phyloP scores from a whole-genome alignment of 2,113 vertebrate species.

The Antigone vipio region DNA sequence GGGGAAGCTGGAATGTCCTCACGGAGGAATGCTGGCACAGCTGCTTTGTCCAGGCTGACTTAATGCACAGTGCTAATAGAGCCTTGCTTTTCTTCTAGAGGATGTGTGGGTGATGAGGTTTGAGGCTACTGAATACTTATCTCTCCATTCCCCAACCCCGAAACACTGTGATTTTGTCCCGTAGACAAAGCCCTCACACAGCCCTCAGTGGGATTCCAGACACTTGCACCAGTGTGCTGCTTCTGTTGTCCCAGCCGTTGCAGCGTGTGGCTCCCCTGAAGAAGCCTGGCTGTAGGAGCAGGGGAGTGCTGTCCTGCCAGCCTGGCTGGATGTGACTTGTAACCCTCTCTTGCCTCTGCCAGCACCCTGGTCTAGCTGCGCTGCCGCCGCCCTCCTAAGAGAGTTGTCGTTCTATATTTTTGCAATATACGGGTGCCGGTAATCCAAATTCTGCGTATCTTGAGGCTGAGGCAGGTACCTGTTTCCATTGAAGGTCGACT shows the following conservation, averaged over 20 bases:
- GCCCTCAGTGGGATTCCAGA: conserved; percentile 27
- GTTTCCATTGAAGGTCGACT: accelerated
- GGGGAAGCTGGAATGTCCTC: conserved; percentile 29
- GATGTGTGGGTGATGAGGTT: conserved; percentile 55
- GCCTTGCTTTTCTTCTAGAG: conserved; percentile 34
- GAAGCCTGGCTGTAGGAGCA: not conserved
- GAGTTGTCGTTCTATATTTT: not conserved
- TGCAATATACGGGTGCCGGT: not conserved
- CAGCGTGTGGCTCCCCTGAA: not conserved
- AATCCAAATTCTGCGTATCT: not conserved
- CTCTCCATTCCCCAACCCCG: conserved; percentile 17
- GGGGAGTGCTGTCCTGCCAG: not conserved
- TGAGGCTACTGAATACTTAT: conserved; percentile 51
- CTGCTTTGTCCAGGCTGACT: conserved; percentile 34
- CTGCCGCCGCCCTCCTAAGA: not conserved
- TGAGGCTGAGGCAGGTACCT: not conserved
- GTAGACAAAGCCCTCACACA: conserved; percentile 49
- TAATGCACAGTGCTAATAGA: conserved; percentile 10
- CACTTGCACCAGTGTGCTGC: conserved; percentile 3
- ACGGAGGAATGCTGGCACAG: not conserved
- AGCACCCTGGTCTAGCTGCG: not conserved
- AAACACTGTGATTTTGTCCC: conserved; percentile 50
- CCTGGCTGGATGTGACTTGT: not conserved
- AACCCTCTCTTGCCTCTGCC: not conserved
- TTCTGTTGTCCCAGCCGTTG: not conserved